Conservation (phyloP, 2,113 vertebrate species). For the Macaca nemestrina region DNA sequence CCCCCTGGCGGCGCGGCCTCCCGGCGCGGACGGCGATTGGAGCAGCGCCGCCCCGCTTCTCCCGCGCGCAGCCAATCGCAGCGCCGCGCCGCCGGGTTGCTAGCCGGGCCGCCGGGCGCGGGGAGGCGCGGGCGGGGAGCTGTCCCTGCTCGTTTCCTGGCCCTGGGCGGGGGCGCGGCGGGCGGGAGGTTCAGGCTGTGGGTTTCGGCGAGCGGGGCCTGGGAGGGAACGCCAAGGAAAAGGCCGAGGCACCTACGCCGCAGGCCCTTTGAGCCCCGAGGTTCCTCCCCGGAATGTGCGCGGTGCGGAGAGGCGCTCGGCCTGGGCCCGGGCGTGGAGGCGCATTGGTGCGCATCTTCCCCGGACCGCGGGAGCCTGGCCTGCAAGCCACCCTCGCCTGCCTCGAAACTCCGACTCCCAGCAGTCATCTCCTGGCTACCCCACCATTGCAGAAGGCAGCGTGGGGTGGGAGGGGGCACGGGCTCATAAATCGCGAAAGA, state of each 20-base stretch:
- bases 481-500: background rate
- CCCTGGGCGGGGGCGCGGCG: conserved; percentile 36
- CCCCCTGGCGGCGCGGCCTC: conserved; percentile 81
- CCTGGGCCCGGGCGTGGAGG: background rate
- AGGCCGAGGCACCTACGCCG: conserved; percentile 45
- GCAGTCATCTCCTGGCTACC: background rate
- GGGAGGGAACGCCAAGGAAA: conserved; percentile 55
- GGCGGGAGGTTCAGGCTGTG: conserved; percentile 72
- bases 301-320: background rate
- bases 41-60: background rate
- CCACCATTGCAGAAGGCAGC: background rate
- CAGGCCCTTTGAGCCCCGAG: conserved; percentile 47
- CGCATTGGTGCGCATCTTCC: background rate
- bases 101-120: conserved; percentile 46
- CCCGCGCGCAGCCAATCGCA: conserved; percentile 69
- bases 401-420: background rate
- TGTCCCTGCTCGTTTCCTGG: conserved; percentile 82
- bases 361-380: background rate
- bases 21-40: conserved; percentile 64
- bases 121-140: conserved; percentile 58
- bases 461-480: background rate
- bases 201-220: conserved; percentile 81
- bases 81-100: conserved; percentile 76
- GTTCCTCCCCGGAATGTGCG: conserved; percentile 52
- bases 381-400: background rate